A percentile compares a stretch with the other conserved stretches of the same genome.
phyloP scores from a whole-genome alignment of 2,888 invertebrate species.

The Campoletis raptor region DNA sequence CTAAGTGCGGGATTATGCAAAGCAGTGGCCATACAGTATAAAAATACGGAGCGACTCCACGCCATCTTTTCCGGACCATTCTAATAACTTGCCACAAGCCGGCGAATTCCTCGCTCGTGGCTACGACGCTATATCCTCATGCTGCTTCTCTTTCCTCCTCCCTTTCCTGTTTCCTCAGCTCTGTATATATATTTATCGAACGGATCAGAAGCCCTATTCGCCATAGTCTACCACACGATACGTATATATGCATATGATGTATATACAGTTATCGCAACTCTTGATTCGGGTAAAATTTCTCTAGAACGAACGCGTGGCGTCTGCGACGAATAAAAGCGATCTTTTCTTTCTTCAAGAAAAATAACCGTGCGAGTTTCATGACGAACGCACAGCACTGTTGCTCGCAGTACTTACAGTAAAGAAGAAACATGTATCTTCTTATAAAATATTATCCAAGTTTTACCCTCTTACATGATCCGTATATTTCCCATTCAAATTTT shows the following conservation, averaged over 20 bases:
- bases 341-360: constrained; percentile 50
- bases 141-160: constrained; percentile 41
- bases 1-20: constrained; percentile 85
- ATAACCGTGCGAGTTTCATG: constrained; percentile 63
- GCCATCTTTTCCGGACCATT: constrained; percentile 85
- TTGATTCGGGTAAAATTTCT: constrained; percentile 49
- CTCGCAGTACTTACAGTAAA: constrained; percentile 19
- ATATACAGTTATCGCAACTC: constrained; percentile 28
- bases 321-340: constrained; percentile 62
- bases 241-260: constrained; percentile 25
- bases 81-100: constrained; percentile 83
- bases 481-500: not conserved
- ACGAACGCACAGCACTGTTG: constrained; percentile 6
- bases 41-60: constrained; percentile 85
- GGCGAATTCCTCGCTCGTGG: constrained; percentile 68
- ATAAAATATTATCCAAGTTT: constrained; percentile 27
- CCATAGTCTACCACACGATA: constrained; percentile 22
- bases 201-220: constrained; percentile 39
- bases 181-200: constrained; percentile 27
- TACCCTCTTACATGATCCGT: not conserved
- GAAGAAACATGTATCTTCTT: constrained; percentile 38
- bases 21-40: constrained; percentile 85
- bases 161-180: constrained; percentile 34
- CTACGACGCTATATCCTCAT: constrained; percentile 68
- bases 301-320: constrained; percentile 55